Evolutionary conservation across 2,888 invertebrate species (phyloP).

Genomic region (Orchesellides sinensis): DNA sequence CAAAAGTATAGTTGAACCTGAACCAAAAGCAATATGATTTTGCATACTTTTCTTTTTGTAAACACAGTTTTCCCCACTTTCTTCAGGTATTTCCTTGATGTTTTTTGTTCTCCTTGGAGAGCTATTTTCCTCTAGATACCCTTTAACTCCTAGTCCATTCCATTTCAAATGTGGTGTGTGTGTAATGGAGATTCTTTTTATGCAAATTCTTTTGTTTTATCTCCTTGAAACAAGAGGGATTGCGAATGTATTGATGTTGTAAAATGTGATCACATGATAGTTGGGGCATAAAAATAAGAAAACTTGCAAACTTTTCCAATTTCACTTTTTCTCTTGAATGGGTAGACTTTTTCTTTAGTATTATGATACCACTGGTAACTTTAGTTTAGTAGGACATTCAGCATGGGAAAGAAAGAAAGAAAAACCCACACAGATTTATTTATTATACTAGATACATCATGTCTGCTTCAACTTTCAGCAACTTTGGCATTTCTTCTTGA

Average conservation of each 20-base stretch:
- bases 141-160: neutral
- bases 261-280: conserved; percentile 55
- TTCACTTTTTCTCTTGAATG: conserved; percentile 17
- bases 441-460: neutral
- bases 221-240: conserved; percentile 45
- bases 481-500: neutral
- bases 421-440: neutral
- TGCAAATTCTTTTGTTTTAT: conserved; percentile 55
- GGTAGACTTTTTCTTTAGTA: too few species aligned
- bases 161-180: conserved; percentile 18
- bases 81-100: conserved; percentile 2
- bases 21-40: conserved; percentile 5
- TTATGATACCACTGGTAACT: too few species aligned
- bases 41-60: neutral
- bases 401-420: too few species aligned
- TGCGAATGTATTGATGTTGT: conserved; percentile 15
- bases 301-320: conserved; percentile 60
- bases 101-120: neutral
- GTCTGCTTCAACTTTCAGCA: neutral
- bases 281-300: conserved; percentile 56
- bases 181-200: conserved; percentile 37
- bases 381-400: too few species aligned
- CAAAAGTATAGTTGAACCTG: neutral
- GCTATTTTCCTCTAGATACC: neutral
- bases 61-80: neutral